These are phyloP conservation scores for Ramphastos sulfuratus DNA, from an alignment of 2,113 vertebrate species.

Conservation along the genomic window DNA sequence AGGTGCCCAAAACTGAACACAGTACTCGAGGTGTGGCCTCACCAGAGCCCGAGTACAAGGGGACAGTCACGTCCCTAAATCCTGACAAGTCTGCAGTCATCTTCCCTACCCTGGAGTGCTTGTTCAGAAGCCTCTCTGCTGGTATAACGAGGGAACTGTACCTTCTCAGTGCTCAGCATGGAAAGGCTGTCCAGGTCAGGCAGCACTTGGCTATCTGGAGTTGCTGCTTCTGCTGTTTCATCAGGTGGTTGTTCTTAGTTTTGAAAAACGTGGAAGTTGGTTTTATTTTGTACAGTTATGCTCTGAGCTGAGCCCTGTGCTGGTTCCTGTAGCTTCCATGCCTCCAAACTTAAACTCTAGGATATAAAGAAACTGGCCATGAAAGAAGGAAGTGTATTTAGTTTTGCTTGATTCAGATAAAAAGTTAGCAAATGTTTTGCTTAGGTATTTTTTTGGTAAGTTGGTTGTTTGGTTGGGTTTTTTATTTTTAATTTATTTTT, in stretches of 20 bases:
- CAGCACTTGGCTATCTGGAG: not conserved
- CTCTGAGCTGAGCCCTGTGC: not conserved
- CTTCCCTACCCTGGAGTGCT: not conserved
- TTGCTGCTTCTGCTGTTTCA: not conserved
- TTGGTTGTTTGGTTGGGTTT: not conserved
- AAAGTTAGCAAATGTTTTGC: not conserved
- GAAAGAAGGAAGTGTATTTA: not conserved
- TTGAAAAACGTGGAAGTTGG: not conserved
- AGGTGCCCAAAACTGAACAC: too few species aligned
- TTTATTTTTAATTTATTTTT: not conserved
- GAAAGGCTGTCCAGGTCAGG: not conserved
- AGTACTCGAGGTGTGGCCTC: too few species aligned
- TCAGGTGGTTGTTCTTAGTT: not conserved
- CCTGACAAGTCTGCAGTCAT: not conserved
- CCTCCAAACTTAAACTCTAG: not conserved
- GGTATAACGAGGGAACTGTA: not conserved
- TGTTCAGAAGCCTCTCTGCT: not conserved
- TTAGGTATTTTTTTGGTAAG: not conserved
- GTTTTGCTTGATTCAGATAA: not conserved
- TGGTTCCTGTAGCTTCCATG: not conserved
- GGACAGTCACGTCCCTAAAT: too few species aligned
- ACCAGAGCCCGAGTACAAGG: too few species aligned
- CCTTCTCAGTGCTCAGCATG: not conserved
- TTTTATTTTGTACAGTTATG: not conserved
- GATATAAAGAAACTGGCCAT: not conserved